Evolutionary conservation across 2,797 vertebrate genomes (phyloP), one percentile per base, ranked within the genome.

Genomic region (Thripadectes ignobilis): DNA sequence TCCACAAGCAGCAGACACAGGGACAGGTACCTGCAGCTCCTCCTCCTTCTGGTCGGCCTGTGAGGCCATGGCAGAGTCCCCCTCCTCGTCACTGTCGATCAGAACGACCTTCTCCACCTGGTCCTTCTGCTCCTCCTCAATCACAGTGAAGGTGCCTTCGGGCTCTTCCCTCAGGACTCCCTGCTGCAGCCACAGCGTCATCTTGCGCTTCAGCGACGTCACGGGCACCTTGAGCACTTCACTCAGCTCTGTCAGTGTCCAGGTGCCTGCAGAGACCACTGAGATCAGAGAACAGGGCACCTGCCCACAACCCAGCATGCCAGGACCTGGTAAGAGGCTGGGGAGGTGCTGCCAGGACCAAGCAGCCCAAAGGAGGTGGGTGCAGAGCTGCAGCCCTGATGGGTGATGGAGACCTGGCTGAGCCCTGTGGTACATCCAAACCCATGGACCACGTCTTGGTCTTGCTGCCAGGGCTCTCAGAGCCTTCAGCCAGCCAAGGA

Each of bases 31-130:
- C 98, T 98, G 98, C 69, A 98, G 91, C 86, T 98, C 98, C 96
- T 99, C 99, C 97, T 99, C 99, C 82, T 99, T 99, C 98, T 99
- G 99, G 98, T 99, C 99, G 0, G 99, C 99, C 97, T 99, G 99
- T 0, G 99, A 99, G 32, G 99, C 98, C 96, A 99, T 99, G 97
- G 99, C 99, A 6, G 99, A 99, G 97, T 99, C 99, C 1, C 99
- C 98, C 92, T 99, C 99, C 77, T 99, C 99, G 0, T 99, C 99
- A 0, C 99, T 99, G 98, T 99, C 99, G 4, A 99, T 98, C 75
- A 99, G 98, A 97, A 99, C 98, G 39, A 99, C 98, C 66, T 98
- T 98, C 92, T 99, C 99, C 36, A 98, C 96, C 41, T 98, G 98
- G 97, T 99, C 99, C 74, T 98, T 98, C 43, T 98, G 98, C 88